A percentile compares a stretch with the other conserved stretches of the same genome.
phyloP scores from a whole-genome alignment of 2,113 vertebrate genomes.

The Brienomyrus brachyistius region DNA sequence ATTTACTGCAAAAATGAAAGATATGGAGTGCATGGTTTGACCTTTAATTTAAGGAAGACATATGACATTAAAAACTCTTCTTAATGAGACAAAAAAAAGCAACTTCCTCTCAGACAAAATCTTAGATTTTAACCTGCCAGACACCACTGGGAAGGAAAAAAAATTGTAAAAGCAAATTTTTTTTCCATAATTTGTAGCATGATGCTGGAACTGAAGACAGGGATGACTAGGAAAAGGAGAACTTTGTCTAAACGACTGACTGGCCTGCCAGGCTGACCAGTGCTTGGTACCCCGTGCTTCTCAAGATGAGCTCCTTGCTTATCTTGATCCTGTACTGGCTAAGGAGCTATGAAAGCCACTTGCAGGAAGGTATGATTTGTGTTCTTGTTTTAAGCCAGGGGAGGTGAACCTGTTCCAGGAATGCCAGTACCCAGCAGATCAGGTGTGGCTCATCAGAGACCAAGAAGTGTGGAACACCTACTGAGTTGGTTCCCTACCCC shows the following conservation, averaged over 20 bases:
- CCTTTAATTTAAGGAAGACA: constrained; percentile 20
- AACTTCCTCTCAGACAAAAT: neutral
- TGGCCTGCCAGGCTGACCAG: neutral
- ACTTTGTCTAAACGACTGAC: neutral
- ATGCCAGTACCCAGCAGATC: neutral
- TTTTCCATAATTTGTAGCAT: constrained; percentile 12
- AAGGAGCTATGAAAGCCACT: neutral
- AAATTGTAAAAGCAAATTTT: neutral
- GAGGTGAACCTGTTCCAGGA: neutral
- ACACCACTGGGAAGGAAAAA: neutral
- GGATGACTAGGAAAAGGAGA: neutral
- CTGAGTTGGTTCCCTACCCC: neutral
- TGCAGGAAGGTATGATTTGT: neutral
- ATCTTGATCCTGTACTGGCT: neutral
- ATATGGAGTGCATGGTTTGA: constrained; percentile 1
- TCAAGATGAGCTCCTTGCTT: neutral
- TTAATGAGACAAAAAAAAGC: constrained; percentile 20
- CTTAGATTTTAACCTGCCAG: constrained; percentile 8
- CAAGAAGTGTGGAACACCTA: neutral
- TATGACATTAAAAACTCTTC: constrained; percentile 15
- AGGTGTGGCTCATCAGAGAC: neutral
- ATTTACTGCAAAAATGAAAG: neutral
- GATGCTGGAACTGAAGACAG: neutral
- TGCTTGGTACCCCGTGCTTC: neutral
- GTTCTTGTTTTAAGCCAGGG: neutral